A percentile compares a stretch with the other conserved stretches of the same genome.
phyloP scores from a whole-genome alignment of 2,888 invertebrate species.

The Elaeidobius kamerunicus region DNA sequence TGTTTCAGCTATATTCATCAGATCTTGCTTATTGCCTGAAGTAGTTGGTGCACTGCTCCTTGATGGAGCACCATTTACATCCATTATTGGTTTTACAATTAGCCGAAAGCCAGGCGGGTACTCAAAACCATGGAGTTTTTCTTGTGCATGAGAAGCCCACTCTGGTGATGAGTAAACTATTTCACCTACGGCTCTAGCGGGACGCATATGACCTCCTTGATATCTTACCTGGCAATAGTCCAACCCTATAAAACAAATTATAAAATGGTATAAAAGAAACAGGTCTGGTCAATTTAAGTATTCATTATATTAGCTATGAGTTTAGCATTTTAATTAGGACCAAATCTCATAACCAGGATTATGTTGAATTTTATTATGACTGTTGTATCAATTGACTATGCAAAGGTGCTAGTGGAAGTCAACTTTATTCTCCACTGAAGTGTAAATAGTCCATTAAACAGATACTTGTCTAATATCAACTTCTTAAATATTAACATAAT shows the following conservation, averaged over 20 bases:
- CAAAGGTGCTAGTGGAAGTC: too few species aligned
- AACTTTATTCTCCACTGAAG: too few species aligned
- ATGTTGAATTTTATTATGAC: too few species aligned
- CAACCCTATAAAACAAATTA: conserved; percentile 49
- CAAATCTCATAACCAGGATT: too few species aligned
- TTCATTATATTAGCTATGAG: too few species aligned
- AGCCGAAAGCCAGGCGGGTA: conserved; percentile 85
- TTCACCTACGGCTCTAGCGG: conserved; percentile 58
- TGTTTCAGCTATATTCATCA: conserved; percentile 68
- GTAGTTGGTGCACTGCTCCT: background rate
- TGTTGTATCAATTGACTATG: too few species aligned
- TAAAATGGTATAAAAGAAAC: too few species aligned
- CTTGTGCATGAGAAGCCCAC: conserved; percentile 72
- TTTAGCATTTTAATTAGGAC: too few species aligned
- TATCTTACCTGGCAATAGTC: conserved; percentile 59
- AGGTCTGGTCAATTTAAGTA: too few species aligned
- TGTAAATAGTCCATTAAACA: too few species aligned
- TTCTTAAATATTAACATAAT: too few species aligned
- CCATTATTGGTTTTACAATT: conserved; percentile 66
- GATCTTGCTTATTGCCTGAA: conserved; percentile 49
- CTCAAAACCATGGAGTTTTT: conserved; percentile 87
- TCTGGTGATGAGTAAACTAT: conserved; percentile 70
- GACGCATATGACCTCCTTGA: conserved; percentile 50
- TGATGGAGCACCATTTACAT: conserved; percentile 28
- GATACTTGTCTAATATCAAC: too few species aligned